These are phyloP conservation scores for Onychorhynchus coronatus DNA, from an alignment of 2,113 vertebrate species.

Conservation along the genomic window DNA sequence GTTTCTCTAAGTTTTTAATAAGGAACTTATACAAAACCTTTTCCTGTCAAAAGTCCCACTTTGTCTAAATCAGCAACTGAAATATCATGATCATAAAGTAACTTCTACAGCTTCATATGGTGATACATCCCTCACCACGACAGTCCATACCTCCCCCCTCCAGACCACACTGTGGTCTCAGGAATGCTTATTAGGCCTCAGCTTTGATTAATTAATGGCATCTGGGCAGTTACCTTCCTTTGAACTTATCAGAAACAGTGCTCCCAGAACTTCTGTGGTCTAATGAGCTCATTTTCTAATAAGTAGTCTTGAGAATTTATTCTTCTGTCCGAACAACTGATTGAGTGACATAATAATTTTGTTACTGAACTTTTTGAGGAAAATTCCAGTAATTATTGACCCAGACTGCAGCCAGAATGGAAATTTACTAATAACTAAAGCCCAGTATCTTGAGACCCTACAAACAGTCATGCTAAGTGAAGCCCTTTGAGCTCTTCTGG, in stretches of 20 bases:
- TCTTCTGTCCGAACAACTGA: background rate
- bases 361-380: background rate
- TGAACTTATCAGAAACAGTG: background rate
- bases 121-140: background rate
- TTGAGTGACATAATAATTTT: background rate
- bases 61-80: background rate
- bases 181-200: background rate
- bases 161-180: background rate
- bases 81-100: background rate
- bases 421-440: background rate
- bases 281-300: background rate
- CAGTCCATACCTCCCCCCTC: background rate
- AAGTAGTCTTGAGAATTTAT: background rate
- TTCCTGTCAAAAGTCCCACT: background rate
- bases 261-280: background rate
- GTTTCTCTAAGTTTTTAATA: background rate
- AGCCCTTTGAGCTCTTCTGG: background rate
- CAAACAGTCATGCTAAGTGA: no score
- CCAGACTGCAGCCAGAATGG: background rate
- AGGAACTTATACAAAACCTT: background rate
- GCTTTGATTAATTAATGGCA: background rate
- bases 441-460: background rate
- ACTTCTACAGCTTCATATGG: background rate
- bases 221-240: background rate
- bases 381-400: background rate